A percentile compares a stretch with the other conserved stretches of the same genome.
phyloP scores from a whole-genome alignment of 2,113 vertebrate species.

The Rynchops niger region DNA sequence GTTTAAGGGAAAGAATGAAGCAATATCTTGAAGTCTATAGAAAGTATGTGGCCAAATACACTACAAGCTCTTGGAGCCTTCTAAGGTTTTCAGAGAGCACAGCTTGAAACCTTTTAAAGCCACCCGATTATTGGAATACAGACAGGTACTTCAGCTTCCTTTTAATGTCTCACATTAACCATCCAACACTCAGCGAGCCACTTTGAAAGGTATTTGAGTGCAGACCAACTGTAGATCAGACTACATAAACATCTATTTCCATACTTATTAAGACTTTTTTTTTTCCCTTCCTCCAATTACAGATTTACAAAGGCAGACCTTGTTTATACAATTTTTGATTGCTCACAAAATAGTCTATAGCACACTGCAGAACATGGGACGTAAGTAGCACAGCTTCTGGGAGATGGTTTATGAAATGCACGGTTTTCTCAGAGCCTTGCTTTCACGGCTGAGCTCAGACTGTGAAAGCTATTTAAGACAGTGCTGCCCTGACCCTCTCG shows the following conservation, averaged over 20 bases:
- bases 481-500: not conserved
- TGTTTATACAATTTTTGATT: not conserved
- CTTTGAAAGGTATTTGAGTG: not conserved
- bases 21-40: not conserved
- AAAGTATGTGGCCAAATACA: rapidly evolving
- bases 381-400: not conserved
- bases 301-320: not conserved
- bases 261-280: not conserved
- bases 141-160: slow-evolving; percentile 11
- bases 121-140: not conserved
- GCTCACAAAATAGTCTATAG: not conserved
- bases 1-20: not conserved
- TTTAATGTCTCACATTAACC: not conserved
- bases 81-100: not conserved
- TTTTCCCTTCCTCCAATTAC: not conserved
- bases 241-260: not conserved
- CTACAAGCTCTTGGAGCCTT: not conserved
- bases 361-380: not conserved
- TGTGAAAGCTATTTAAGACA: not conserved
- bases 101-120: slow-evolving; percentile 22
- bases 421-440: not conserved
- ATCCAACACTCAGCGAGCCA: not conserved
- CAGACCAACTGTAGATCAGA: not conserved
- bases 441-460: not conserved
- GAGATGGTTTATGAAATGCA: not conserved